Evolutionary conservation across 30 jellyfish, hydroid and myxozoan species (phyloP).

Genomic region (Pelagia noctiluca): DNA sequence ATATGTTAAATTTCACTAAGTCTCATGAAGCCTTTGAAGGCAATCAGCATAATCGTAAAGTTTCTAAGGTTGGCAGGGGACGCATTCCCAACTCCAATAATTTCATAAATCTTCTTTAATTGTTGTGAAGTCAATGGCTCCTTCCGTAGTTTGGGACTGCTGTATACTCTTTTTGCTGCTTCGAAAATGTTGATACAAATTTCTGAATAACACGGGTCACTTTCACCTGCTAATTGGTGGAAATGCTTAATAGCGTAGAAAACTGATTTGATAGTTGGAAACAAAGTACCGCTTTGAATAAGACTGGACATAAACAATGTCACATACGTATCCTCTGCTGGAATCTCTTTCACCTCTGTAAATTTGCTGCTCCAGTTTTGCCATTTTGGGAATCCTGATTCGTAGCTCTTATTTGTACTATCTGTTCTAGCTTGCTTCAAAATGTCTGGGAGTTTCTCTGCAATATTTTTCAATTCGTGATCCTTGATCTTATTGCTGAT

Average conservation of each 20-base stretch:
- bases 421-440: neutral
- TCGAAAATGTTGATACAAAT: neutral
- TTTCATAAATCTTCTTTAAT: neutral
- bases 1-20: too few species aligned
- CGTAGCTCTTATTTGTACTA: neutral
- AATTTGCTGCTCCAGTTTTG: neutral
- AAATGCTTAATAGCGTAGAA: neutral
- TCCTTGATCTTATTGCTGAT: neutral
- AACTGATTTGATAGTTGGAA: neutral
- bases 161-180: neutral
- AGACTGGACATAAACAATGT: neutral
- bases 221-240: neutral
- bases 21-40: too few species aligned
- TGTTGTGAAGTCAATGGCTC: neutral
- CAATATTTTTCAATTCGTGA: neutral
- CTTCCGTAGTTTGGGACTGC: neutral
- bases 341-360: neutral
- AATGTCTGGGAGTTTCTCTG: neutral
- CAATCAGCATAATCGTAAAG: too few species aligned
- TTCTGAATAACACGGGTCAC: neutral
- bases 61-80: too few species aligned
- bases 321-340: neutral
- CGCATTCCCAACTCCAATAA: neutral
- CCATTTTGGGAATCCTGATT: neutral
- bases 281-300: neutral